A percentile compares a stretch with the other conserved stretches of the same genome.
Evolutionary conservation across 2,888 invertebrate genomes (phyloP).

Genomic region (Apodemia zela): DNA sequence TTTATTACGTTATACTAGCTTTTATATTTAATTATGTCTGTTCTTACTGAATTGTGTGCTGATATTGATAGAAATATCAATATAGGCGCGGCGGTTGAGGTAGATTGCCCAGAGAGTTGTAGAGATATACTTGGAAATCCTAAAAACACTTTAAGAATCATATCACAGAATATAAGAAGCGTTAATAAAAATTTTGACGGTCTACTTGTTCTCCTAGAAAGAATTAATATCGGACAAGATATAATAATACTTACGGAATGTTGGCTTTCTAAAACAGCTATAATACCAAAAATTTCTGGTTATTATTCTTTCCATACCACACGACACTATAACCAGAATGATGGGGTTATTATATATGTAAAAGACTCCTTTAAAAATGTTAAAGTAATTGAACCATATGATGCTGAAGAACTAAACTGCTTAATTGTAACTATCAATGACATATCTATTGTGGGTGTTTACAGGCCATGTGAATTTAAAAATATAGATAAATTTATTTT

Average conservation of each 20-base stretch:
- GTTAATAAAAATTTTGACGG: background rate
- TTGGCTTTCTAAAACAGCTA: background rate
- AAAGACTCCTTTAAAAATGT: background rate
- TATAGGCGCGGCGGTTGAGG: background rate
- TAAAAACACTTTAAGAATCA: background rate
- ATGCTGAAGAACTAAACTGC: too few relatives aligned
- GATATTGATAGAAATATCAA: conserved; percentile 7
- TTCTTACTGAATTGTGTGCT: background rate
- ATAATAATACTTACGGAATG: background rate
- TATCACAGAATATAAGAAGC: background rate
- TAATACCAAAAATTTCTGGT: background rate
- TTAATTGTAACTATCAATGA: too few relatives aligned
- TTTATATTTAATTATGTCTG: background rate
- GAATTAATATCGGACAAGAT: background rate
- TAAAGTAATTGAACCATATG: too few relatives aligned
- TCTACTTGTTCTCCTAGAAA: background rate
- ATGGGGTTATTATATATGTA: background rate
- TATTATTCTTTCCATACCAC: background rate
- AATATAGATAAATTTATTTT: background rate
- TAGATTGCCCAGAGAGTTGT: background rate
- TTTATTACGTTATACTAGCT: background rate
- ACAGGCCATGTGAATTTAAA: background rate
- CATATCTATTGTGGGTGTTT: background rate
- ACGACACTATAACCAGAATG: background rate
- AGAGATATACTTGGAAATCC: background rate